Conservation (phyloP, 92 coral and sea anemone species). For the Porites lobata region DNA sequence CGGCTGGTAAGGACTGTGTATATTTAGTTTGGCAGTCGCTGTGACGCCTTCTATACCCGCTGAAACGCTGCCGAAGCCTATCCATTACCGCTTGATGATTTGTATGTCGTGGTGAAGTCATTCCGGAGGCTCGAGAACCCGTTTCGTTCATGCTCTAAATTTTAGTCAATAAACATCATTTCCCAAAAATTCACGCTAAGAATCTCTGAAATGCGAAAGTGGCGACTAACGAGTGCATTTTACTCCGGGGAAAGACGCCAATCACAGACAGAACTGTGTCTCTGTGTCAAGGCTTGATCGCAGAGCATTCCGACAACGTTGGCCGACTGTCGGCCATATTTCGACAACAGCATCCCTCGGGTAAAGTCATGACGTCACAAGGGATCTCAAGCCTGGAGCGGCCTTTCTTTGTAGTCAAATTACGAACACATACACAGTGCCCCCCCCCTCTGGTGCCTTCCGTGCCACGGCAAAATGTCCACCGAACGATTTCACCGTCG, state of each 20-base stretch:
- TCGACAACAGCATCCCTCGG: slow-evolving; percentile 61
- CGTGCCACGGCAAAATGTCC: too few relatives aligned
- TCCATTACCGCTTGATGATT: slow-evolving; percentile 90
- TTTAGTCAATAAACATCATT: neutral
- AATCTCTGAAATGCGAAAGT: slow-evolving; percentile 4
- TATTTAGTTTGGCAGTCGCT: slow-evolving; percentile 84
- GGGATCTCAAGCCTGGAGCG: slow-evolving; percentile 25
- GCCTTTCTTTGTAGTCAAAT: slow-evolving; percentile 26
- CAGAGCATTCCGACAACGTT: slow-evolving; percentile 43
- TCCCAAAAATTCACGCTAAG: neutral
- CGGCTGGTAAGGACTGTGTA: slow-evolving; percentile 80
- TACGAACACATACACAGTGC: too few relatives aligned
- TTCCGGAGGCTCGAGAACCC: slow-evolving; percentile 80
- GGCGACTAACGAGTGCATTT: neutral
- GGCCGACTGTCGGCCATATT: slow-evolving; percentile 66
- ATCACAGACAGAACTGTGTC: neutral
- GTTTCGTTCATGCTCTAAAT: slow-evolving; percentile 74
- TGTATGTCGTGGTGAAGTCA: slow-evolving; percentile 79
- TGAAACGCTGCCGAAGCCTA: slow-evolving; percentile 89
- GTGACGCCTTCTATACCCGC: slow-evolving; percentile 86
- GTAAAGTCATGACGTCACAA: slow-evolving; percentile 71
- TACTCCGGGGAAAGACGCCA: neutral
- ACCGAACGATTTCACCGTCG: too few relatives aligned
- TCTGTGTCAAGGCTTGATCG: slow-evolving; percentile 5
- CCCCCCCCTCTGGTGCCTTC: too few relatives aligned